Evolutionary conservation across 2,113 vertebrate genomes (phyloP).

Genomic region (Petrocephalus microphthalmus): DNA sequence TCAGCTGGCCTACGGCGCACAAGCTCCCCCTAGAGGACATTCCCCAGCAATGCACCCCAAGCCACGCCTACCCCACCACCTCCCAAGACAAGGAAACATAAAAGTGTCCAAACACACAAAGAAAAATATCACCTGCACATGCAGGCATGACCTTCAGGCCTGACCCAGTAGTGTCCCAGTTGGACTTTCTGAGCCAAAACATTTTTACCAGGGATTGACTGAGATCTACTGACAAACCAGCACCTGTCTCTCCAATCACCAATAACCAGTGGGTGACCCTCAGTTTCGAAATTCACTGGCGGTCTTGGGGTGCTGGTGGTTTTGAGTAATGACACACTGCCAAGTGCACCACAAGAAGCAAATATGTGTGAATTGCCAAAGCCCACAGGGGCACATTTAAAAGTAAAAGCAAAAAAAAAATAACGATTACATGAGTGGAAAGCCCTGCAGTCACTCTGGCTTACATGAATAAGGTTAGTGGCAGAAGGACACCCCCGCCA

Average conservation of each 20-base stretch:
- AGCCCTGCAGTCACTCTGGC: neutral
- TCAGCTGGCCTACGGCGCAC: neutral
- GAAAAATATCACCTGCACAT: neutral
- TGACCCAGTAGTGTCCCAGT: neutral
- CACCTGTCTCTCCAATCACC: neutral
- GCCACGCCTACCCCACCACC: neutral
- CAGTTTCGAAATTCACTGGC: neutral
- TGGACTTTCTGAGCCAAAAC: neutral
- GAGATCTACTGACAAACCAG: neutral
- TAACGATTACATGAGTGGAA: neutral
- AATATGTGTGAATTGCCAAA: neutral
- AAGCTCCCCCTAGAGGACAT: neutral
- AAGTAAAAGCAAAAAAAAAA: neutral
- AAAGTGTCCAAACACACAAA: neutral
- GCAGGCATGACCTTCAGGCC: neutral
- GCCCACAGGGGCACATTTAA: too few relatives aligned
- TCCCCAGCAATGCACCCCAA: neutral
- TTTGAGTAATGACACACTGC: neutral
- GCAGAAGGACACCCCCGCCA: neutral
- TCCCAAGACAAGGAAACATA: neutral
- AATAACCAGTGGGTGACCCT: neutral
- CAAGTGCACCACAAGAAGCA: neutral
- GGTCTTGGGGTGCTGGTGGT: neutral
- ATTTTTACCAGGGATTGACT: neutral
- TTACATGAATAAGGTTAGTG: neutral